Evolutionary conservation across 2,797 vertebrate genomes (phyloP).

Genomic region (Catamblyrhynchus diadema): DNA sequence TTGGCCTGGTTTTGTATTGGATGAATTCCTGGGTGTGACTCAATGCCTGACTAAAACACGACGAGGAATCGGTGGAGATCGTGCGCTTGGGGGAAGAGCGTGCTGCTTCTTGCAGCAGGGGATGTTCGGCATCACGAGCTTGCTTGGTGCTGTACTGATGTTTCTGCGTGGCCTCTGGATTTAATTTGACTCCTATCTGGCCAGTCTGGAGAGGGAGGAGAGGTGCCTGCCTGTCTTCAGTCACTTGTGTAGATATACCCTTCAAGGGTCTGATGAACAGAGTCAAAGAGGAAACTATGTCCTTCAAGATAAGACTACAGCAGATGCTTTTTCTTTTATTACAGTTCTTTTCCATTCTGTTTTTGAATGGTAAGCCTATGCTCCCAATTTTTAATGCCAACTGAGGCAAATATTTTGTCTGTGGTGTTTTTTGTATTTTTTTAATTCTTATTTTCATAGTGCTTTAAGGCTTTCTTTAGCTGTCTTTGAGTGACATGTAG

Average conservation of each 20-base stretch:
- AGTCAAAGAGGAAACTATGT: not conserved
- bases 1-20: slow-evolving; percentile 8
- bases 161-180: not conserved
- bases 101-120: accelerated
- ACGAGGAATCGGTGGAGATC: accelerated
- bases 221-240: not conserved
- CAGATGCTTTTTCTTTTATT: not conserved
- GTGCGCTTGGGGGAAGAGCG: accelerated
- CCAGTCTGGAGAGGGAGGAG: not conserved
- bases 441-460: not conserved
- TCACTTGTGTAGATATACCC: not conserved
- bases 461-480: not conserved
- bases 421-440: accelerated
- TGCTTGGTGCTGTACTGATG: not conserved
- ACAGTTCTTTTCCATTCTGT: not conserved
- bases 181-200: not conserved
- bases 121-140: not conserved
- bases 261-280: not conserved
- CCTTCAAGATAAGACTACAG: not conserved
- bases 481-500: not conserved
- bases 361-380: not conserved
- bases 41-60: not conserved
- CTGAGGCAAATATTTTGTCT: not conserved
- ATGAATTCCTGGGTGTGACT: slow-evolving; percentile 25
- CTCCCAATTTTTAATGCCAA: not conserved